Percentiles rank a stretch among this genome's conserved stretches.
Evolutionary conservation across 2,888 invertebrate species (phyloP).

Genomic region (Hoplodrina blanda): DNA sequence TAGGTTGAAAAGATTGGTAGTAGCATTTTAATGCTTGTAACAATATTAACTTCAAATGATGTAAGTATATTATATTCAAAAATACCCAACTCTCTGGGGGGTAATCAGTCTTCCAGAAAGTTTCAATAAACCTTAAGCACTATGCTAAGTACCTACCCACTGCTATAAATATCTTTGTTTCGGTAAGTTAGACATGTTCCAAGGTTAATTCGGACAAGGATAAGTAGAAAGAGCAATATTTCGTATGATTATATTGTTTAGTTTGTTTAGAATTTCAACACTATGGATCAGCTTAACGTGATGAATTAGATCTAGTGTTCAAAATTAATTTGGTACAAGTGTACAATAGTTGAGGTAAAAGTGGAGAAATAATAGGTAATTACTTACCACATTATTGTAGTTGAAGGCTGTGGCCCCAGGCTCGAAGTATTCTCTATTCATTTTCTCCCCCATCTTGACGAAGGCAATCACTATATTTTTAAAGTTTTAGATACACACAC

Average conservation of each 20-base stretch:
- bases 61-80: background rate
- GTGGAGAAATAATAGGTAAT: conserved; percentile 60
- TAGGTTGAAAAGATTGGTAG: background rate
- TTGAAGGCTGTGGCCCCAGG: conserved; percentile 86
- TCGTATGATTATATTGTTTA: background rate
- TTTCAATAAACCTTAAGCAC: background rate
- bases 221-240: conserved; percentile 3
- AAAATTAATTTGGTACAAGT: background rate
- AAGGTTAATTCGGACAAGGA: conserved; percentile 54
- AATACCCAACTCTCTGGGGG: conserved; percentile 30
- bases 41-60: background rate
- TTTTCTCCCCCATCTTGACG: conserved; percentile 84
- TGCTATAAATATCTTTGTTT: conserved; percentile 58
- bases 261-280: background rate
- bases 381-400: conserved; percentile 88
- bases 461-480: conserved; percentile 69
- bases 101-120: conserved; percentile 22
- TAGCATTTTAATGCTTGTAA: background rate
- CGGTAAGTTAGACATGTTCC: conserved; percentile 39
- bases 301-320: background rate
- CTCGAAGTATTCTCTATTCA: conserved; percentile 85
- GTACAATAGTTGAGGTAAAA: conserved; percentile 56
- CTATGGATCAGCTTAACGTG: background rate
- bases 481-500: conserved; percentile 69
- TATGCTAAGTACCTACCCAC: conserved; percentile 10